Base-by-base conservation (phyloP, 2,113 vertebrate genomes). In the Meriones unguiculatus region DNA sequence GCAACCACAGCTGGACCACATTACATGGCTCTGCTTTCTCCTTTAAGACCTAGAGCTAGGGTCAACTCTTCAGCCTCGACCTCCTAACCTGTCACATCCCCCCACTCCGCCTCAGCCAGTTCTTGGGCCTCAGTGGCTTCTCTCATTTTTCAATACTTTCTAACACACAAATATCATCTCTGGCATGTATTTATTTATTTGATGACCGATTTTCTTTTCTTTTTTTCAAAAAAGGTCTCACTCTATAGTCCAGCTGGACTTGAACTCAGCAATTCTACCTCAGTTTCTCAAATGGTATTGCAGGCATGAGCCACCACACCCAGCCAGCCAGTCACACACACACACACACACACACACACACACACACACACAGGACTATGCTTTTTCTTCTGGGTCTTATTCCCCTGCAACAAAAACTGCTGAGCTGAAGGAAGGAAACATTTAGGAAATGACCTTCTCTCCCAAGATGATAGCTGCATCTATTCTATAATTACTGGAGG, bases 11-110 rank as follows among this genome's bases (percentile, higher is more conserved):
- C 92, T 95, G 82, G 92, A 41, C 73, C 73, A 25, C 24, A 78
- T 95, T 95, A 94, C 96, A 96, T 0, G 52, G 89, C 87, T 80
- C 73, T n/a, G 62, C 92, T 75, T 75, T 76, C 81, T 67, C 54
- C 38, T 82, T 72, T 35, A 86, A 90, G 94, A 97, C 89, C 69
- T 57, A 25, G 1, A 92, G 78, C 22, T 41, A 8, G 32, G 28
- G 35, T 41, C 17, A 30, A 62, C 75, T 87, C 59, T 89, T 72
- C 57, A 81, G 35, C 24, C 41, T 46, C 30, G 9, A 72, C 65
- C 62, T 95, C 35, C 85, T 77, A 76, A 54, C 82, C 87, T 75
- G 52, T 25, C 12, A 0, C 38, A 7, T 78, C 50, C 75, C 64
- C 88, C 90, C 46, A 0, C 6, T 38, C 62, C 54, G 88, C 32